Conservation (phyloP, 2,113 vertebrate species). For the Centrocercus urophasianus region DNA sequence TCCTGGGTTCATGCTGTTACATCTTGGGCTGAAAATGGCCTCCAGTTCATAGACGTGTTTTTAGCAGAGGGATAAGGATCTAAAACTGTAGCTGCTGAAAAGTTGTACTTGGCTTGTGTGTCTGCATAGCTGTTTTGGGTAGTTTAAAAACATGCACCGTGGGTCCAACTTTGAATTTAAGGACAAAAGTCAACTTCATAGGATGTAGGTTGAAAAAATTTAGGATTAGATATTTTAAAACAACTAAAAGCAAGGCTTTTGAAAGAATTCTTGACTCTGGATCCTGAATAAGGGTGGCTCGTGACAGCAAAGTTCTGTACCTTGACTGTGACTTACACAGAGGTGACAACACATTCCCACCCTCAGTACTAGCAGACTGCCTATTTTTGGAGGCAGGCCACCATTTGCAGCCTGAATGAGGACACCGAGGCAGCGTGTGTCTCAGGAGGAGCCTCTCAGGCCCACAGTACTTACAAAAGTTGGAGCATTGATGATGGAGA, state of each 20-base stretch:
- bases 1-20: neutral
- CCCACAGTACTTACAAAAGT: constrained; percentile 78
- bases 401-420: neutral
- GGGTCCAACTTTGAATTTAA: neutral
- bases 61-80: neutral
- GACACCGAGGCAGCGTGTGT: neutral
- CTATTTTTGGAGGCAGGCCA: neutral
- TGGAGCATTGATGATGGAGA: constrained; percentile 91
- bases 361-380: neutral
- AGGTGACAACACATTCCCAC: neutral
- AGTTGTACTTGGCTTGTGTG: neutral
- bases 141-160: neutral
- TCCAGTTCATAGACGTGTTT: neutral
- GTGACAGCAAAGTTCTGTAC: neutral
- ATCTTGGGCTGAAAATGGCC: neutral
- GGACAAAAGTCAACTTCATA: neutral
- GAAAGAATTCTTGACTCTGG: neutral
- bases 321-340: neutral
- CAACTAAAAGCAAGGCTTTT: neutral
- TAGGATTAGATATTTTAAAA: neutral
- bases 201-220: neutral
- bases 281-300: neutral
- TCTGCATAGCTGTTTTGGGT: neutral
- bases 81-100: neutral
- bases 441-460: neutral